These are phyloP conservation scores for Salvator merianae DNA, from an alignment of 2,113 vertebrate genomes.

Conservation along the genomic window DNA sequence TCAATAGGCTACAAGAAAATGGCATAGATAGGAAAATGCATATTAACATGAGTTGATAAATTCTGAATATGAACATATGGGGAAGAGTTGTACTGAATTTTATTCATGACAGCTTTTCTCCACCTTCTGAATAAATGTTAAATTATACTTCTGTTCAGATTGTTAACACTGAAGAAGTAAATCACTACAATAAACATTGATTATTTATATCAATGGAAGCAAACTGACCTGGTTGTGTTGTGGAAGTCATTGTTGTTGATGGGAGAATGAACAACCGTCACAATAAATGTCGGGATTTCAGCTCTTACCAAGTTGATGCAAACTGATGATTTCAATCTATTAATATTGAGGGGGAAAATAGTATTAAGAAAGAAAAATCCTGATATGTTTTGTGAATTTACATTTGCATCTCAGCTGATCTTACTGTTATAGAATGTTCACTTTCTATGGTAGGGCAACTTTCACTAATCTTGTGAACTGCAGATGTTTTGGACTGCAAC, in stretches of 20 bases:
- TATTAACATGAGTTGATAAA: neutral
- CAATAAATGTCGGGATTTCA: constrained; percentile 11
- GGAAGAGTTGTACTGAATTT: neutral
- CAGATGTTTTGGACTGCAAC: too few species aligned
- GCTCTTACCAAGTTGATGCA: neutral
- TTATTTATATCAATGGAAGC: neutral
- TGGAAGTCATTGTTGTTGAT: constrained; percentile 74
- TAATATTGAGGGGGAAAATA: neutral
- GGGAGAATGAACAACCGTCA: constrained; percentile 21
- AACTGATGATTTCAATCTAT: constrained; percentile 51
- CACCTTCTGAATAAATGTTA: neutral
- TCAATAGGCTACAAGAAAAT: neutral
- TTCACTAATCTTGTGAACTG: too few species aligned
- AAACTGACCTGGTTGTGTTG: constrained; percentile 77
- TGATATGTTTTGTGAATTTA: neutral
- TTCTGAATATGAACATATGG: neutral
- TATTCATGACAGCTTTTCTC: constrained; percentile 1
- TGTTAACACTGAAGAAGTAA: neutral
- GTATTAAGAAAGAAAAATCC: too few species aligned
- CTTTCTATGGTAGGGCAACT: too few species aligned
- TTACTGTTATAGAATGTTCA: constrained; percentile 35
- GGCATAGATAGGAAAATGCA: neutral
- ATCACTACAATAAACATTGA: neutral
- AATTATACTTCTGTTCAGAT: neutral
- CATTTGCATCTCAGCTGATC: constrained; percentile 11